Evolutionary conservation across 2,797 vertebrate species (phyloP), one percentile per base, ranked within the genome.

Genomic region (Momotus momota): DNA sequence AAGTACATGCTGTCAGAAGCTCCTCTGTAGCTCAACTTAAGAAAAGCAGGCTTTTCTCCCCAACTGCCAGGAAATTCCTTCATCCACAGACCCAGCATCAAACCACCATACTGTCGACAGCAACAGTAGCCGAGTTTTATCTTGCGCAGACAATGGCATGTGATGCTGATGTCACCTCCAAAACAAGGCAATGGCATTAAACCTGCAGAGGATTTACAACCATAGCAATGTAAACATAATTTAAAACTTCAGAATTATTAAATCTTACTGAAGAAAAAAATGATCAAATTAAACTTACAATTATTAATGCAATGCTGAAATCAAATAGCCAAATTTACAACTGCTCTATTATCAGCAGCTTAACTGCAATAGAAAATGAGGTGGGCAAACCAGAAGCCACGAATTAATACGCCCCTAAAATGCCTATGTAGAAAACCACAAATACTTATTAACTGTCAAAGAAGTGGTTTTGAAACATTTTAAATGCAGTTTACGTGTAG

Each of bases 51-150:
- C 20, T 82, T 55, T 84, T 79, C 43, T 67, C 41, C 29, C 18
- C 29, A 79, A 0, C 6, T 52, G 55, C 48, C 33, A 85, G n/a
- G 86, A 81, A 55, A 74, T 26, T 48, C 31, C 71, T 41, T 57
- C 31, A 77, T 10, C 14, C 43, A 67, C 33, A 86, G 58, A 78
- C 12, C 6, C 41, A 55, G 48, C 12, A 15, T 7, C 43, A 71
- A 90, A 10, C 9, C 0, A 41, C 6, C 18, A 11, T 2, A 25
- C 0, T 40, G 43, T 38, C 20, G 16, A 66, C 38, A 62, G 19
- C 4, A 81, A 54, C 26, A 61, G n/a, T 8, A 72, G 23, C 55
- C 19, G 29, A 23, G 14, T n/a, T 86, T 79, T 69, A 40, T 21
- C 23, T 67, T 35, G 73, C 1, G 4, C 26, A 87, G 29, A 38